Conservation (phyloP, 1,140 invertebrate species). For the Pseudachorutes palmiensis region DNA sequence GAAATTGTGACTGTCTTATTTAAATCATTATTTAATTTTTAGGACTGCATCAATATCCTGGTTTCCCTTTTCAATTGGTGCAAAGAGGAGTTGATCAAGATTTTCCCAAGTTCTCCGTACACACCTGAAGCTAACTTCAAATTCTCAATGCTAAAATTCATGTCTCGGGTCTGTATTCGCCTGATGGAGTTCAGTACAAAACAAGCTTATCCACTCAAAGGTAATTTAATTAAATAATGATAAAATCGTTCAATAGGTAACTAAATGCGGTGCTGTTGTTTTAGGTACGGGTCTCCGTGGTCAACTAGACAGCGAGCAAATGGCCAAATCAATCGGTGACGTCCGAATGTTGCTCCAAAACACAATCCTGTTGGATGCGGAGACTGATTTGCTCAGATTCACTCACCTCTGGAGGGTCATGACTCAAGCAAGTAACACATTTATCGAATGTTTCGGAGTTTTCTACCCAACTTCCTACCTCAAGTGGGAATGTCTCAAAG, state of each 20-base stretch:
- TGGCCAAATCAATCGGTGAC: slow-evolving; percentile 80
- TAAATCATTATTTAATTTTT: not conserved
- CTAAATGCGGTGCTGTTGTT: not conserved
- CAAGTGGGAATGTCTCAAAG: slow-evolving; percentile 74
- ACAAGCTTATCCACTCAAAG: slow-evolving; percentile 37
- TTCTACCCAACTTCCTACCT: slow-evolving; percentile 89
- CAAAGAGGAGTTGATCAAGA: slow-evolving; percentile 13
- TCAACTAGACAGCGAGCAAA: slow-evolving; percentile 38
- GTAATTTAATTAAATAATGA: slow-evolving; percentile 6
- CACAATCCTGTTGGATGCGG: slow-evolving; percentile 63
- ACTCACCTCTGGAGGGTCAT: slow-evolving; percentile 14
- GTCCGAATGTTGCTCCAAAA: slow-evolving; percentile 68
- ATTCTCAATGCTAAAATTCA: slow-evolving; percentile 29
- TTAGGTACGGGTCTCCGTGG: slow-evolving; percentile 39
- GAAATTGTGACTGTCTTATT: not conserved
- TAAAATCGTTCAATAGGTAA: slow-evolving; percentile 6
- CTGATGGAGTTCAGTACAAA: slow-evolving; percentile 37
- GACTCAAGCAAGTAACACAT: slow-evolving; percentile 52
- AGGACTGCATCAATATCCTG: slow-evolving; percentile 32
- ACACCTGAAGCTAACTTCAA: slow-evolving; percentile 22
- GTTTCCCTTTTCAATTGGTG: slow-evolving; percentile 34
- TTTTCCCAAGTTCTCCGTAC: not conserved
- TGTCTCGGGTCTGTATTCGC: slow-evolving; percentile 31
- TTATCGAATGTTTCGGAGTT: slow-evolving; percentile 85
- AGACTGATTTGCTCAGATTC: slow-evolving; percentile 13